Base-by-base conservation (phyloP, 1,140 invertebrate species). In the Arion vulgaris region DNA sequence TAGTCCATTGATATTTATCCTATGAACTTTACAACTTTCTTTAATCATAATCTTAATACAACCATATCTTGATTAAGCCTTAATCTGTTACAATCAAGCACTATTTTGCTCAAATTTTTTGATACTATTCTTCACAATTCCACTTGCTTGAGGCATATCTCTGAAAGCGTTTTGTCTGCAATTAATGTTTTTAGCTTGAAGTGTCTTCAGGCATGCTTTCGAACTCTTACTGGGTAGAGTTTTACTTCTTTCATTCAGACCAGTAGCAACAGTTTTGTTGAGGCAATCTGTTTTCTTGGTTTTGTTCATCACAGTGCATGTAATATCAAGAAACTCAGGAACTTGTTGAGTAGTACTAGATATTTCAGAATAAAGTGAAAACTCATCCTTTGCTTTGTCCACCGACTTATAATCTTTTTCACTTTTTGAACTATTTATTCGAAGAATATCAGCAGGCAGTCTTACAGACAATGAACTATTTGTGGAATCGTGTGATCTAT, bases 61-160 rank as follows among this genome's bases (percentile, higher is more conserved):
- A 45, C 5, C 15, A 15, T 15, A 7, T 7, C 41, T 7, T 45
- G 41, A 45, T 45, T 7, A 5, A 45, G 41, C 41, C 41, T 19
- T 57, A n/a, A 9, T 32, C 32, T 66, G 19, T 9, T 66, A 32
- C 28, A 7, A 32, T 66, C 38, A 49, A 9, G 36, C 26, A n/a
- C 41, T 49, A 26, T 73, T 73, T 34, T 49, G 38, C 28, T 73
- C 71, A 73, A 73, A 73, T 73, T 39, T 73, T 26, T 19, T 73
- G 19, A 73, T 73, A 2, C 71, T 38, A 73, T 73, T 73, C 41
- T 41, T 73, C 41, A 73, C 71, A n/a, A 73, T 73, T 0, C 71
- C 71, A 26, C 41, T 73, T 4, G 71, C 41, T 28, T 9, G 38
- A 41, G 71, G 36, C 28, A 41, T 41, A 23, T 73, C 71, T n/a